These are phyloP conservation scores for Axinella damicornis DNA, from an alignment of 37 sponge, comb jelly and placozoan species.

Conservation along the genomic window DNA sequence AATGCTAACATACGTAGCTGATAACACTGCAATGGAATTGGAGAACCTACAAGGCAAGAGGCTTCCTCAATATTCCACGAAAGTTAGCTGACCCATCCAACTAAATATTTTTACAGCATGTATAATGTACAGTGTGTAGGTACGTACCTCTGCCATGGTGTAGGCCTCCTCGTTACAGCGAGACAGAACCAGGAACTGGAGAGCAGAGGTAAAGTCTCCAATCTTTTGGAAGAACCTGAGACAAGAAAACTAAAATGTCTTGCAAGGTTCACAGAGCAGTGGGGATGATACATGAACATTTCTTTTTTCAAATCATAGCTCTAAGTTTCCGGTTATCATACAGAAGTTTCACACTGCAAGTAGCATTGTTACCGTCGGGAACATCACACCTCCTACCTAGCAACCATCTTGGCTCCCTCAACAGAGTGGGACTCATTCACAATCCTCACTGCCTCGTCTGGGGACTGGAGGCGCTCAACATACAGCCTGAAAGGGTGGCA, in stretches of 20 bases:
- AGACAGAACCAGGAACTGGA: slow-evolving; percentile 93
- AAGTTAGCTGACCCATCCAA: too few species aligned
- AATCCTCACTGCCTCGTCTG: slow-evolving; percentile 94
- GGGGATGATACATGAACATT: too few species aligned
- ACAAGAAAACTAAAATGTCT: background rate
- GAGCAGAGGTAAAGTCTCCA: slow-evolving; percentile 79
- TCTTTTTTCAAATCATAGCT: too few species aligned
- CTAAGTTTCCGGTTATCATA: too few species aligned
- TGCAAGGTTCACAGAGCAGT: too few species aligned
- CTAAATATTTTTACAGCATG: too few species aligned
- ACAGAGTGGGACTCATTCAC: slow-evolving; percentile 85
- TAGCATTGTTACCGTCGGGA: too few species aligned
- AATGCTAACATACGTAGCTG: background rate
- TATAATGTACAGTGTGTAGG: too few species aligned
- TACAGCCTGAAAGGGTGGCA: slow-evolving; percentile 53
- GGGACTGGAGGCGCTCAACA: slow-evolving; percentile 71
- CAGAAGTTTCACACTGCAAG: too few species aligned
- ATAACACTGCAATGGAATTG: too few species aligned
- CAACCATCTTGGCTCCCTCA: slow-evolving; percentile 96
- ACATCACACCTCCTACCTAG: slow-evolving; percentile 69
- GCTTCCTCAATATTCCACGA: too few species aligned
- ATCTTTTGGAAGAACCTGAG: slow-evolving; percentile 90
- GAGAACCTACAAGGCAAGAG: too few species aligned
- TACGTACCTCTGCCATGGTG: slow-evolving; percentile 84
- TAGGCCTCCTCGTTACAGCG: slow-evolving; percentile 94